Conservation (phyloP, 2,113 vertebrate species). For the Clinocottus analis region DNA sequence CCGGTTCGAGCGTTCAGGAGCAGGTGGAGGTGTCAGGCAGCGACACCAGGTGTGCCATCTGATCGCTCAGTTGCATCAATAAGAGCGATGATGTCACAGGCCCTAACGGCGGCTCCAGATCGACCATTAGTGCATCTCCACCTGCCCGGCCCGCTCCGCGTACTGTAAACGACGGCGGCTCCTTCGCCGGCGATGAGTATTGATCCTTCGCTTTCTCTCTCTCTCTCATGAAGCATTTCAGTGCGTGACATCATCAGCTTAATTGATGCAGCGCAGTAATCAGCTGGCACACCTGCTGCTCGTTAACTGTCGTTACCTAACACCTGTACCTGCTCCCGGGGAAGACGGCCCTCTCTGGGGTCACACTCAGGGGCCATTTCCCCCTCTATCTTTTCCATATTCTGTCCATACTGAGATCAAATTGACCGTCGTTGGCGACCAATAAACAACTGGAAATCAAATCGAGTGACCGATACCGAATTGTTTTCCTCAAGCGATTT, state of each 20-base stretch:
- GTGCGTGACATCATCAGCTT: constrained; percentile 2
- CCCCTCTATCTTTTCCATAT: background rate
- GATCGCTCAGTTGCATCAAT: constrained; percentile 18
- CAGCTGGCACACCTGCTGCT: constrained; percentile 16
- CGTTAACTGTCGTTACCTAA: background rate
- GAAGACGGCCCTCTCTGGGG: background rate
- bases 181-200: background rate
- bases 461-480: background rate
- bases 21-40: background rate
- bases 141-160: background rate
- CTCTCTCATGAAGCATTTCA: background rate
- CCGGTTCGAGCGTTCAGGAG: no score
- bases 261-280: constrained; percentile 18
- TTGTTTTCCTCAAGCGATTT: background rate
- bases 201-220: background rate
- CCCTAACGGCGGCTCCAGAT: background rate
- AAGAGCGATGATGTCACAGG: background rate
- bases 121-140: background rate
- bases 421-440: background rate
- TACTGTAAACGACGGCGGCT: background rate
- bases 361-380: background rate
- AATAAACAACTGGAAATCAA: background rate
- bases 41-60: background rate
- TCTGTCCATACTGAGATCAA: background rate
- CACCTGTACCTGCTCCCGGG: background rate